Evolutionary conservation across 2,797 vertebrate species (phyloP), one percentile per base, ranked within the genome.

Genomic region (Graptemys geographica): DNA sequence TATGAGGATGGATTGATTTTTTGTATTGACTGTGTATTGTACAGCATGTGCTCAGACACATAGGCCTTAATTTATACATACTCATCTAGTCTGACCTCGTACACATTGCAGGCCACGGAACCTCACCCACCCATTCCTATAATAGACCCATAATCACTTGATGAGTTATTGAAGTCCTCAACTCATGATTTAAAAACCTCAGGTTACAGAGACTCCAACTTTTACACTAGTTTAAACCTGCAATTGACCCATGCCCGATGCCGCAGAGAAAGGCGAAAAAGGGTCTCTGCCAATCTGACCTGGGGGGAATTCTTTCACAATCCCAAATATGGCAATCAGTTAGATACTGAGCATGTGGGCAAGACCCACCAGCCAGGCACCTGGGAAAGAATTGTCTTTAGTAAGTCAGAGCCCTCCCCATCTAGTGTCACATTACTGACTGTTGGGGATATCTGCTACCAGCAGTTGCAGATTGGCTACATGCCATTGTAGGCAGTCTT

Each of bases 1-100:
- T 80, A 90, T 74, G 53, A 85, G 69, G 52, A 83, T 56, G 44
- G 49, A 93, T 91, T 90, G 78, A 85, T 96, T 95, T 88, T 57
- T 80, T 93, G 31, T 21, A 56, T 79, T 69, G 79, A 91, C 52
- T 83, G 9, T 83, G 23, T 94, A n/a, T 94, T 90, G 69, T 25
- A 91, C 25, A 94, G 52, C 11, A 52, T 92, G 28, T 57, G 6
- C 78, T 89, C 31, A 65, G 62, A 33, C 8, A 18, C 4, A n/a
- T 19, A 65, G 33, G 33, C 33, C 16, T 33, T n/a, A 65, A 31
- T 55, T 51, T 51, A 16, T 5, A 51, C 59, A 33, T 62, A 31
- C 33, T 33, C 59, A 62, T 33, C 55, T 55, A 55, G 23, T 55
- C 23, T 55, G 55, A 55, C 55, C 53, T 25, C 55, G 23, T 55